Evolutionary conservation across 1,140 invertebrate genomes (phyloP), one percentile per base, ranked within the genome.

Genomic region (Teleopsis dalmanni): DNA sequence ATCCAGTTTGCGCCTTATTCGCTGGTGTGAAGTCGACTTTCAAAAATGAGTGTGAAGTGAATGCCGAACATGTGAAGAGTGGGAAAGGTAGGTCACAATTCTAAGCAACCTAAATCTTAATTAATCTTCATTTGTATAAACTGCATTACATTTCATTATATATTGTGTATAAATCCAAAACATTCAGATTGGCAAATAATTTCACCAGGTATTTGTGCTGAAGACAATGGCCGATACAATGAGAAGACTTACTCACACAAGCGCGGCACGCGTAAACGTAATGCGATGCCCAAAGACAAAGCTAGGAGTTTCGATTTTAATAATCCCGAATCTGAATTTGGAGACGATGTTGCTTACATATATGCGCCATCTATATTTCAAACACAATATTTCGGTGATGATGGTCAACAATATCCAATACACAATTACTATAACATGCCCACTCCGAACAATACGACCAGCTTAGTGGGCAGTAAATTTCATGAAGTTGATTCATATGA

Each of bases 11-110:
- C 14, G 64, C 61, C 19, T 51, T 42, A 33, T 64, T 62, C 25
- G 53, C 57, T 5, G 64, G 59, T 7, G 64, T 67, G 0, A 67
- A 67, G 54, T 62, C 64, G 16, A 64, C 61, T 43, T 67, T 67
- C 25, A 48, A 54, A 41, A 67, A 67, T 36, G 64, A 67, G 52
- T 67, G 64, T 27, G 36, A 64, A 29, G 58, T 67, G 4, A 58
- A 67, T 37, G 61, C 63, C 2, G 64, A 67, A 51, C 66, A 67
- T 48, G 53, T 64, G 1, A 50, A 55, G 43, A 60, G 54, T 3
- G 34, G 53, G 31, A 59, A 59, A 58, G 57, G 63, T 66, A 42
- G 26, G 37, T 18, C 9, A 26, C 14, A 27, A 37, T 19, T 3
- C 22, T 16, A 23, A n/a, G n/a, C 18, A 22, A 38, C 22, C 22